Conservation (phyloP, 2,113 vertebrate genomes). For the Calonectris borealis region DNA sequence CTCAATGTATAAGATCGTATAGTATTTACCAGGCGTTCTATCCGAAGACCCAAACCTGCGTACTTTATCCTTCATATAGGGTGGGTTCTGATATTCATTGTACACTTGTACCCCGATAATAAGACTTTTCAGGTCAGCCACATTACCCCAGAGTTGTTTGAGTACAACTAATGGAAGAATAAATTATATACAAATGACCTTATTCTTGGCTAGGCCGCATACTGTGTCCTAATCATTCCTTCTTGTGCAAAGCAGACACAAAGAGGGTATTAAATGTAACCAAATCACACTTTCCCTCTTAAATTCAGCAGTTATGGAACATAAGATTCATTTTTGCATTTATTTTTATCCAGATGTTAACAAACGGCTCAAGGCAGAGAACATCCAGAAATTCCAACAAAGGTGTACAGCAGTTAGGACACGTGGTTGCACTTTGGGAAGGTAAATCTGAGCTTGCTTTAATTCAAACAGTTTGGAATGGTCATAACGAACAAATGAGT, state of each 20-base stretch:
- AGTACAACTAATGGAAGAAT: background rate
- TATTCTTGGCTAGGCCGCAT: background rate
- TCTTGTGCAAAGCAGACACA: background rate
- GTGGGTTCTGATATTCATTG: background rate
- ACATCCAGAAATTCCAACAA: background rate
- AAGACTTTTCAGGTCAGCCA: background rate
- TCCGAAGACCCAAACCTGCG: background rate
- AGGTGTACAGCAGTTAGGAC: background rate
- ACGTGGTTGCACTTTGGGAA: background rate
- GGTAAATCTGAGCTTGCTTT: background rate
- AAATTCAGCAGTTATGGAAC: background rate
- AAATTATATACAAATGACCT: background rate
- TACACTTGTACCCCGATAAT: accelerated
- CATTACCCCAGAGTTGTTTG: background rate
- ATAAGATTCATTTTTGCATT: background rate
- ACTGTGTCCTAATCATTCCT: background rate
- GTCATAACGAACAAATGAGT: background rate
- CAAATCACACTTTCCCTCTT: background rate
- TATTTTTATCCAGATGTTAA: conserved; percentile 11
- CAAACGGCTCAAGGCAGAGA: background rate
- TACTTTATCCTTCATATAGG: background rate
- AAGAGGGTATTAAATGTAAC: background rate
- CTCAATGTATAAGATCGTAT: background rate
- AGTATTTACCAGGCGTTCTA: background rate
- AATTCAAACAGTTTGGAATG: background rate